Evolutionary conservation across 2,113 vertebrate genomes (phyloP).

Genomic region (Elanoides forficatus): DNA sequence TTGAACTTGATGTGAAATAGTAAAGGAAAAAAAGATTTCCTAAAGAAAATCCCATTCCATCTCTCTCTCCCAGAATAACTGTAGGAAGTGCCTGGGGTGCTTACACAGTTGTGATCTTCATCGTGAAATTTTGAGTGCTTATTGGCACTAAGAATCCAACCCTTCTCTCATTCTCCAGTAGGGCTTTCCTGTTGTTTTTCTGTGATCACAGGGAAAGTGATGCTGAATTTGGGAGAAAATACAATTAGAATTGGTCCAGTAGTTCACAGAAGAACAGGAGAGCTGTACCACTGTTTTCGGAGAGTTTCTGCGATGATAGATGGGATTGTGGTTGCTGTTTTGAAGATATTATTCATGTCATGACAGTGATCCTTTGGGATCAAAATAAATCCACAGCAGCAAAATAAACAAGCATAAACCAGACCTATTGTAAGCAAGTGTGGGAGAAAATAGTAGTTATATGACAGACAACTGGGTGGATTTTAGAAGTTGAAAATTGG

Average conservation of each 20-base stretch:
- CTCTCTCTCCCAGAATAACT: neutral
- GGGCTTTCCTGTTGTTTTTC: neutral
- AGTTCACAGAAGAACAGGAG: neutral
- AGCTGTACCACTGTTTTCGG: neutral
- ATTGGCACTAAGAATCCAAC: neutral
- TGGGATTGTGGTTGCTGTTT: conserved; percentile 20
- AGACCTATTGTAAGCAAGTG: conserved; percentile 8
- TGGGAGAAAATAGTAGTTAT: conserved; percentile 36
- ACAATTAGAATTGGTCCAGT: neutral
- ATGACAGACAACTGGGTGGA: neutral
- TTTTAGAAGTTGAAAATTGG: conserved; percentile 23
- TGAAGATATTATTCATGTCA: conserved; percentile 44
- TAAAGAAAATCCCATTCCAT: neutral
- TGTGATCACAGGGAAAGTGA: neutral
- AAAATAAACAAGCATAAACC: conserved; percentile 44
- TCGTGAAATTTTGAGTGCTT: neutral
- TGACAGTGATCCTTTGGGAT: conserved; percentile 52
- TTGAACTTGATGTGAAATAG: neutral
- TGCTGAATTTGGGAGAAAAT: neutral
- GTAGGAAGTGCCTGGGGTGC: neutral
- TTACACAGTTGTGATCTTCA: neutral
- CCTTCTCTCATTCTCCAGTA: neutral
- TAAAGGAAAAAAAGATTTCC: neutral
- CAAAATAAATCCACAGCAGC: conserved; percentile 47
- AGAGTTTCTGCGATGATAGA: conserved; percentile 13